Evolutionary conservation across 2,113 vertebrate species (phyloP).

Genomic region (Meriones unguiculatus): DNA sequence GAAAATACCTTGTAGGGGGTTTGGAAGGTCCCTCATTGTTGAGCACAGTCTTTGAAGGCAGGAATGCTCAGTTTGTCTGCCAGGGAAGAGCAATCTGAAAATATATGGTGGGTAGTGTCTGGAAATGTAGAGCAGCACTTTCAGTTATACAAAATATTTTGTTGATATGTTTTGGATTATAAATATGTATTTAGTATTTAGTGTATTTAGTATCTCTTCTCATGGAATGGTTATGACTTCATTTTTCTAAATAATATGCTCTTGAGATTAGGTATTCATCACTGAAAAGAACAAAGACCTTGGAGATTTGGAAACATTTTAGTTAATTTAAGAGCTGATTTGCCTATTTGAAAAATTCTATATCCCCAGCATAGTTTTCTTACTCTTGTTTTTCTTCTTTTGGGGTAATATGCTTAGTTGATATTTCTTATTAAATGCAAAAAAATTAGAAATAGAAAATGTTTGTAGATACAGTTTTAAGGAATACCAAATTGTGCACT

Average conservation of each 20-base stretch:
- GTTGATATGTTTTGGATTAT: not conserved
- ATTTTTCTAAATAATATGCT: constrained; percentile 60
- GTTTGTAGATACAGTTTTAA: not conserved
- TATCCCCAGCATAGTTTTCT: constrained; percentile 37
- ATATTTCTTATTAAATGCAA: constrained; percentile 8
- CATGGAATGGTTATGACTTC: constrained; percentile 23
- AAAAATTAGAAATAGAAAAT: not conserved
- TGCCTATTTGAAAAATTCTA: not conserved
- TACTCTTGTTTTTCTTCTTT: constrained; percentile 26
- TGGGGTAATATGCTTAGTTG: constrained; percentile 1
- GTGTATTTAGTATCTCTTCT: constrained; percentile 34
- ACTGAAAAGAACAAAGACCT: not conserved
- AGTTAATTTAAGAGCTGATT: constrained; percentile 53
- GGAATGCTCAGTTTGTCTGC: not conserved
- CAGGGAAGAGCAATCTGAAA: not conserved
- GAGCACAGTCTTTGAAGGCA: not conserved
- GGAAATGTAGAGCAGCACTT: not conserved
- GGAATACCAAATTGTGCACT: constrained; percentile 13
- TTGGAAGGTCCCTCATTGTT: not conserved
- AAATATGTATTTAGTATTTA: not conserved
- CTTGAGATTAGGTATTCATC: not conserved
- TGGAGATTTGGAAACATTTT: constrained; percentile 15
- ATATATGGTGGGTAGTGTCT: not conserved
- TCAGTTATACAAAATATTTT: not conserved
- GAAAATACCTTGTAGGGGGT: not conserved